A percentile compares a stretch with the other conserved stretches of the same genome.
phyloP scores from a whole-genome alignment of 2,888 invertebrate genomes.

The Eucriotettix oculatus region DNA sequence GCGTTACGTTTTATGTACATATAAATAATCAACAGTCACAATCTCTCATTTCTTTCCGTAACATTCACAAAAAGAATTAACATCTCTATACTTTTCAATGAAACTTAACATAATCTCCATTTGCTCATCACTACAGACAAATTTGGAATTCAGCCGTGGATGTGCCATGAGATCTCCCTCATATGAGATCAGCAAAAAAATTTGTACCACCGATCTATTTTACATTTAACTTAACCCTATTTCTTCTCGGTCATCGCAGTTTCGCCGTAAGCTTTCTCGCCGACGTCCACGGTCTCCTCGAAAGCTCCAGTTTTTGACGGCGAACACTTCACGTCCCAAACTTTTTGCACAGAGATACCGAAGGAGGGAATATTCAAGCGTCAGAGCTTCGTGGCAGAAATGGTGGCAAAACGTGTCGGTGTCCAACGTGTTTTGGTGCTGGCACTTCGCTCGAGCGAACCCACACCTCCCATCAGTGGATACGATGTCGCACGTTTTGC shows the following conservation, averaged over 20 bases:
- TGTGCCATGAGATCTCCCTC: too few species aligned
- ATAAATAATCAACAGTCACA: neutral
- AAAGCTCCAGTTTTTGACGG: neutral
- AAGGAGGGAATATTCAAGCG: neutral
- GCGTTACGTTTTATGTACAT: conserved; percentile 12
- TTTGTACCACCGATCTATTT: too few species aligned
- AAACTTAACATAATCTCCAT: neutral
- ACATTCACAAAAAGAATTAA: neutral
- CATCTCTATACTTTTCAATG: neutral
- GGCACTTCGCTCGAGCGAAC: conserved; percentile 2
- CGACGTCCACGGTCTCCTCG: too few species aligned
- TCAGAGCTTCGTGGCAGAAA: conserved; percentile 8
- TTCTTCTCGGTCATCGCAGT: neutral
- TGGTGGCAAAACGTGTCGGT: conserved; percentile 3
- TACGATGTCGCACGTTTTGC: conserved; percentile 31
- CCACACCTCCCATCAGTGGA: conserved; percentile 21
- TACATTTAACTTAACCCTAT: too few species aligned
- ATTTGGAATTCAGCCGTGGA: neutral
- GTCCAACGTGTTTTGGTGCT: conserved; percentile 2
- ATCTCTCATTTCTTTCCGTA: neutral
- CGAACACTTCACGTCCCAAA: neutral
- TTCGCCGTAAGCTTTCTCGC: neutral
- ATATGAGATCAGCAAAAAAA: too few species aligned
- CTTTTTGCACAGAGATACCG: neutral
- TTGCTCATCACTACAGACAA: neutral